Percentiles rank a stretch among this genome's conserved stretches.
Conservation (phyloP, 2,113 vertebrate genomes). For the Thamnaconus septentrionalis region DNA sequence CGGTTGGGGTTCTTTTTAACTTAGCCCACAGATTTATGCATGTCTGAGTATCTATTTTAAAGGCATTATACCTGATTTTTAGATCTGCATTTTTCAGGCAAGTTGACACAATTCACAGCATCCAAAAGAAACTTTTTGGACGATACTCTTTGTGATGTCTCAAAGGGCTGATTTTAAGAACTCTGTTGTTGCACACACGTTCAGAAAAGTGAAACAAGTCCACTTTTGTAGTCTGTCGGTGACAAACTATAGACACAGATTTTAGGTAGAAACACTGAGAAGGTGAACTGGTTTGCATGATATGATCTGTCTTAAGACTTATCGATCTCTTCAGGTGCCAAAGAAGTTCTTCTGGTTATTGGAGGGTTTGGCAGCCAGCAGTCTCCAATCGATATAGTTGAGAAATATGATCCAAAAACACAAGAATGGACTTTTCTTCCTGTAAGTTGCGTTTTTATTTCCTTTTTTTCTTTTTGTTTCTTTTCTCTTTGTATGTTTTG, state of each 20-base stretch:
- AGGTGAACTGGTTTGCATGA: too few species aligned
- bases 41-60: too few species aligned
- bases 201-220: too few species aligned
- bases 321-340: conserved; percentile 83
- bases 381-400: conserved; percentile 95
- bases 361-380: conserved; percentile 98
- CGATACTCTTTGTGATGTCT: too few species aligned
- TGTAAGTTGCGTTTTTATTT: conserved; percentile 74
- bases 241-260: too few species aligned
- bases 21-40: too few species aligned
- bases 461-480: too few species aligned
- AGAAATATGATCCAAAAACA: conserved; percentile 98
- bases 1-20: background rate
- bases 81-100: background rate
- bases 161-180: background rate
- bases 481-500: too few species aligned
- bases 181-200: background rate
- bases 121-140: too few species aligned
- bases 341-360: conserved; percentile 95
- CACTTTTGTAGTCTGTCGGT: too few species aligned
- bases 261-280: too few species aligned
- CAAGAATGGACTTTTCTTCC: conserved; percentile 97
- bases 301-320: background rate
- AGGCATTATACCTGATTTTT: conserved; percentile 3
- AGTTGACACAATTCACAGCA: too few species aligned